Base-by-base conservation (phyloP, 92 coral and sea anemone species). In the Micromussa lordhowensis region DNA sequence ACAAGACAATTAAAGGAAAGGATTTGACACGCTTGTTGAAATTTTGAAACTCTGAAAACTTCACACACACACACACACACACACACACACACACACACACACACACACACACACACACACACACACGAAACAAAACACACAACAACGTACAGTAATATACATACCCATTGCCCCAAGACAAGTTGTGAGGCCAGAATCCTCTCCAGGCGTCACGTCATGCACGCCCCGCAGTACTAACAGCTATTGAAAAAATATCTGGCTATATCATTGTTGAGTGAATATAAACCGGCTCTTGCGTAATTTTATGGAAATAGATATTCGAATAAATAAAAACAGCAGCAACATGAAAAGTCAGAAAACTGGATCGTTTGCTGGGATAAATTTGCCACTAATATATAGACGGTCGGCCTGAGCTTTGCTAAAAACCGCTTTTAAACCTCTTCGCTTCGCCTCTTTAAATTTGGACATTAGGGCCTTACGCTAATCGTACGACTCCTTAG, bases 161-260 rank as follows among this genome's bases (percentile, higher is more conserved):
- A 35, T 29, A 36, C 55, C 79, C 79, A 75, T 75, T 35, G 24
- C 79, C 44, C 57, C 31, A 26, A 75, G n/a, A n/a, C n/a, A n/a
- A n/a, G 73, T 68, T 68, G 29, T 15, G 30, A 14, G 73, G 73
- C 31, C 73, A 12, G 1, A 30, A 68, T 68, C 31, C n/a, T 68
- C 73, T 26, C 73, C 73, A 11, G 73, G 73, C 73, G 73, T 68
- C 73, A 68, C n/a, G n/a, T n/a, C n/a, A n/a, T 68, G 30, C 73
- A 68, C 73, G 73, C 73, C 11, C 73, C 73, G 32, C 73, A 68
- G 73, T n/a, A n/a, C n/a, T n/a, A n/a, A n/a, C n/a, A 18, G 31
- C 32, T 10, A 10, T 48, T 48, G 53, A 48, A 48, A 48, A n/a
- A n/a, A n/a, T n/a, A n/a, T n/a, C n/a, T n/a, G n/a, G n/a, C n/a